These are phyloP conservation scores for Nymphalis c-album DNA, from an alignment of 2,888 invertebrate genomes.

Conservation along the genomic window DNA sequence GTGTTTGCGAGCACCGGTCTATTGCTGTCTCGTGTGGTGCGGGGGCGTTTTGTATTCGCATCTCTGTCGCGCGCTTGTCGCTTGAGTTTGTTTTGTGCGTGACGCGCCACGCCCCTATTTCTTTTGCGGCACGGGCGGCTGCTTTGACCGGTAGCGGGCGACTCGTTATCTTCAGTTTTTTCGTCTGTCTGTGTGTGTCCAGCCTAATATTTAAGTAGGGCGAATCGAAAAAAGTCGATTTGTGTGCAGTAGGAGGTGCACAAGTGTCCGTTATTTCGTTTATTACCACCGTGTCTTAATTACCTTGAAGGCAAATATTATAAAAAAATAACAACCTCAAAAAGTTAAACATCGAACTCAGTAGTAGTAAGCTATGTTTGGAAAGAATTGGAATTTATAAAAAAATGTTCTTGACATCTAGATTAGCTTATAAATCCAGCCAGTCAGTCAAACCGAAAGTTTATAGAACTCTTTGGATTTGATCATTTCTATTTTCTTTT, in stretches of 20 bases:
- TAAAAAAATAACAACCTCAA: not conserved
- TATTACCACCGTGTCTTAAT: slow-evolving; percentile 47
- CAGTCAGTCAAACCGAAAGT: slow-evolving; percentile 15
- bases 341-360: not conserved
- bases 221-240: slow-evolving; percentile 60
- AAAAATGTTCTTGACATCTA: not conserved
- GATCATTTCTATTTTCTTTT: slow-evolving; percentile 48
- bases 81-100: slow-evolving; percentile 78
- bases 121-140: slow-evolving; percentile 54
- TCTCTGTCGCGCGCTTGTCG: slow-evolving; percentile 64
- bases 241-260: slow-evolving; percentile 63
- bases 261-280: slow-evolving; percentile 55
- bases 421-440: slow-evolving; percentile 7
- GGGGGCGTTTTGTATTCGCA: slow-evolving; percentile 43
- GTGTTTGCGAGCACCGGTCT: slow-evolving; percentile 65
- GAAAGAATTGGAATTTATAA: not conserved
- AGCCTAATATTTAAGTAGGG: slow-evolving; percentile 76
- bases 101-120: slow-evolving; percentile 74
- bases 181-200: slow-evolving; percentile 68
- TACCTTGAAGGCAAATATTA: slow-evolving; percentile 22
- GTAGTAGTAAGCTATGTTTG: not conserved
- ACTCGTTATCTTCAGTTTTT: slow-evolving; percentile 75
- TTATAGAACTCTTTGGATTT: slow-evolving; percentile 27
- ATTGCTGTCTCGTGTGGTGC: slow-evolving; percentile 51
- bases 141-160: slow-evolving; percentile 77